phyloP scores from a whole-genome alignment of 2,797 vertebrate genomes.

The Acanthopagrus latus region DNA sequence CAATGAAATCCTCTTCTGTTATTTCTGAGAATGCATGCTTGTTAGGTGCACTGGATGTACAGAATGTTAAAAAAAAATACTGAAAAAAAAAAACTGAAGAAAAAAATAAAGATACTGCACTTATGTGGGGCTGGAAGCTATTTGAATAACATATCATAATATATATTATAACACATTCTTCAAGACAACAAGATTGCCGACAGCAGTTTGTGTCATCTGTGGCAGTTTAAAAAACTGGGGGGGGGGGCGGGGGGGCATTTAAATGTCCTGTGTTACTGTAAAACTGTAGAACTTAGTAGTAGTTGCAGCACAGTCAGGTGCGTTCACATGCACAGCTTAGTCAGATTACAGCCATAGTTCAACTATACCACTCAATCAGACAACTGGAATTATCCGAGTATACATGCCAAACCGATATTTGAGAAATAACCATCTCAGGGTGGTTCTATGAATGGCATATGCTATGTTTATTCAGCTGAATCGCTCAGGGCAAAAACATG shows the following conservation, averaged over 20 bases:
- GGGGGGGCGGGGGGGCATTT: no score
- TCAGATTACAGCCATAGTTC: no score
- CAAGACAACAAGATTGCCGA: not conserved
- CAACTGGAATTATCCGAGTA: no score
- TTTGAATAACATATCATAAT: not conserved
- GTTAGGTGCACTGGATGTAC: constrained; percentile 11
- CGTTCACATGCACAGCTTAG: no score
- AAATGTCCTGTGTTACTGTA: not conserved
- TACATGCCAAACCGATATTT: no score
- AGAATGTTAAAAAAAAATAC: not conserved
- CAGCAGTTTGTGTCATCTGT: not conserved
- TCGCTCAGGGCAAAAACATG: constrained; percentile 25
- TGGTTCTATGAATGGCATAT: not conserved
- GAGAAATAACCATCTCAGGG: constrained; percentile 34
- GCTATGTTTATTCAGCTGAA: constrained; percentile 24
- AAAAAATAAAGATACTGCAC: not conserved
- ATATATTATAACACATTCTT: not conserved
- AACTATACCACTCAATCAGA: no score
- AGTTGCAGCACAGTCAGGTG: constrained; percentile 1
- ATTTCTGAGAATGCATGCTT: not conserved
- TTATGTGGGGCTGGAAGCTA: not conserved
- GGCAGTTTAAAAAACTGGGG: not conserved
- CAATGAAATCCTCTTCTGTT: constrained; percentile 31
- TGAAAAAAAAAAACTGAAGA: constrained; percentile 1
- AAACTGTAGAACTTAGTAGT: not conserved